These are phyloP conservation scores for Knipowitschia caucasica DNA, from an alignment of 2,797 vertebrate species.

Conservation along the genomic window DNA sequence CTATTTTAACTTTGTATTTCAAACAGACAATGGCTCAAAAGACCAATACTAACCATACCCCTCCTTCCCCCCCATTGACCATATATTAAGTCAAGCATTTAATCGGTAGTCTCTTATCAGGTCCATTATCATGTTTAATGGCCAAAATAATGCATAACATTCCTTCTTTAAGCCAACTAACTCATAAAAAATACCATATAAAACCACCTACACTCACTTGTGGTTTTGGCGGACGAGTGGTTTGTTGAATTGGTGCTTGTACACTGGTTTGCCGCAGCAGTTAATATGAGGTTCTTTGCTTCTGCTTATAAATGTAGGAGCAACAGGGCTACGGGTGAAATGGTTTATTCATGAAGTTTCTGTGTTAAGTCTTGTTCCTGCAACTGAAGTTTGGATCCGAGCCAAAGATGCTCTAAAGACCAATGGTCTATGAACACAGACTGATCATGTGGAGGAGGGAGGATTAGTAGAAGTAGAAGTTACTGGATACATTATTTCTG, in stretches of 20 bases:
- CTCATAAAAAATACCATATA: too few species aligned
- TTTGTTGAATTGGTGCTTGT: background rate
- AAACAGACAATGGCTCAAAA: too few species aligned
- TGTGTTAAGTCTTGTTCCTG: background rate
- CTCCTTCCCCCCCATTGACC: too few species aligned
- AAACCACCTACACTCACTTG: too few species aligned
- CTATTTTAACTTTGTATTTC: too few species aligned
- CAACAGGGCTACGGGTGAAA: background rate
- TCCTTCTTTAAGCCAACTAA: too few species aligned
- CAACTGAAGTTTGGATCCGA: background rate
- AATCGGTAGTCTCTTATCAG: too few species aligned
- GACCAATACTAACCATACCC: too few species aligned
- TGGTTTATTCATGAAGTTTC: constrained; percentile 7
- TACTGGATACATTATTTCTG: too few species aligned
- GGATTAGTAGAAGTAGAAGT: background rate
- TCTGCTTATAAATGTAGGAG: background rate
- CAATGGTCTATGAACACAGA: background rate
- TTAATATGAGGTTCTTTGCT: background rate
- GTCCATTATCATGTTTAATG: too few species aligned
- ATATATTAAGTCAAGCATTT: too few species aligned
- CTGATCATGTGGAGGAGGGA: background rate
- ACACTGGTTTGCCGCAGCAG: background rate
- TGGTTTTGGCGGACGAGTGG: background rate
- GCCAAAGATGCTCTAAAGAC: constrained; percentile 4
- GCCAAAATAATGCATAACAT: too few species aligned